A percentile compares a stretch with the other conserved stretches of the same genome.
Conservation (phyloP, 1,140 invertebrate species). For the Neelides sp. region DNA sequence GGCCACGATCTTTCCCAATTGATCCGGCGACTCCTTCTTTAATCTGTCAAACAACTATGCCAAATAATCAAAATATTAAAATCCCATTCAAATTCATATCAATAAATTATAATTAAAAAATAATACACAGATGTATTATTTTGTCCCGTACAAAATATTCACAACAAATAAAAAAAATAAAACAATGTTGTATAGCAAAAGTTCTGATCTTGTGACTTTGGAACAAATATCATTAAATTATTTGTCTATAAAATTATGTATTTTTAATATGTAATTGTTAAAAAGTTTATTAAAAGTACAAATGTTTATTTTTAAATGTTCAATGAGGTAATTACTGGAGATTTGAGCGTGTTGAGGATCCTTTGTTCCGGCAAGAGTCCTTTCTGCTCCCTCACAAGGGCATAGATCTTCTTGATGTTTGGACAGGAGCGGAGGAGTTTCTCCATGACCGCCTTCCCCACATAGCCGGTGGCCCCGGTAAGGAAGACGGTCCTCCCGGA, state of each 20-base stretch:
- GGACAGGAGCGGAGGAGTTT: slow-evolving; percentile 44
- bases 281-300: too few relatives aligned
- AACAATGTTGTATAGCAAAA: too few relatives aligned
- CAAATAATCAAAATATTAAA: slow-evolving; percentile 12
- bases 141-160: too few relatives aligned
- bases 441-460: slow-evolving; percentile 46
- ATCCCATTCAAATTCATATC: background rate
- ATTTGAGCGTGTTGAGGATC: slow-evolving; percentile 18
- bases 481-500: slow-evolving; percentile 33
- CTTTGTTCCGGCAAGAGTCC: slow-evolving; percentile 34
- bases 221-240: too few relatives aligned
- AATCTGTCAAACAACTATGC: slow-evolving; percentile 41
- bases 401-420: slow-evolving; percentile 39
- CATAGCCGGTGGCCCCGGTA: slow-evolving; percentile 40
- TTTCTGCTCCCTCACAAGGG: slow-evolving; percentile 42
- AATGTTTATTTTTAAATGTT: too few relatives aligned
- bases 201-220: too few relatives aligned
- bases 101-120: background rate
- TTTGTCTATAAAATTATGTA: too few relatives aligned
- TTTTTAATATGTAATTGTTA: too few relatives aligned
- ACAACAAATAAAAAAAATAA: too few relatives aligned
- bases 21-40: slow-evolving; percentile 35
- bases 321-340: slow-evolving; percentile 10
- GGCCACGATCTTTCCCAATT: slow-evolving; percentile 41
- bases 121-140: too few relatives aligned